A percentile compares a stretch with the other conserved stretches of the same genome.
Evolutionary conservation across 2,888 invertebrate species (phyloP).

Genomic region (Elegia similella): DNA sequence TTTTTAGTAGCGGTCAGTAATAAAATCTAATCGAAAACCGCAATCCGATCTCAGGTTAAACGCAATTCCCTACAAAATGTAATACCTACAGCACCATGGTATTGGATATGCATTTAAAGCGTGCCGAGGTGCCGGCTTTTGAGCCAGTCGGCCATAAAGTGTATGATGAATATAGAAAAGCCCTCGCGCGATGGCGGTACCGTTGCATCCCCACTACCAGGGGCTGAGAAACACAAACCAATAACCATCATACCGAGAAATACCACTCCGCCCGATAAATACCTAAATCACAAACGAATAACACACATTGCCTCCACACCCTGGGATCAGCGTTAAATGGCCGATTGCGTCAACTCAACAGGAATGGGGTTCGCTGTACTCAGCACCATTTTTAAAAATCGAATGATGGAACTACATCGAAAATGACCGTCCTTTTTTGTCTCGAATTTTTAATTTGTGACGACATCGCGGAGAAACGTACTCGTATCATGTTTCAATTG

Average conservation of each 20-base stretch:
- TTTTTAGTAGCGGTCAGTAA: not conserved
- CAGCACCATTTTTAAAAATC: conserved; percentile 72
- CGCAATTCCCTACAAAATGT: not conserved
- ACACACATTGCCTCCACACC: conserved; percentile 37
- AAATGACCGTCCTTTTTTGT: conserved; percentile 58
- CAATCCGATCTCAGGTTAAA: not conserved
- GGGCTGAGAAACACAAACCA: conserved; percentile 54
- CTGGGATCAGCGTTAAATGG: conserved; percentile 51
- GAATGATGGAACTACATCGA: conserved; percentile 46
- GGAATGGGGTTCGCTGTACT: conserved; percentile 73
- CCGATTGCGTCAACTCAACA: conserved; percentile 56
- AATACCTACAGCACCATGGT: conserved; percentile 32
- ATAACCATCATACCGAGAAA: conserved; percentile 50
- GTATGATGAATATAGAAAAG: conserved; percentile 75
- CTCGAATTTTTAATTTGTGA: conserved; percentile 31
- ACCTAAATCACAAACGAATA: conserved; percentile 32
- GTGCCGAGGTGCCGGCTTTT: conserved; percentile 55
- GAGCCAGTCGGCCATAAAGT: conserved; percentile 70
- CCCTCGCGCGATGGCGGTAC: conserved; percentile 69
- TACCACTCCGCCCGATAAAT: conserved; percentile 38
- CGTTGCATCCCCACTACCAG: conserved; percentile 70
- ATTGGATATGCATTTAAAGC: conserved; percentile 63
- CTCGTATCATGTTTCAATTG: conserved; percentile 43
- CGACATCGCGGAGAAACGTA: conserved; percentile 40
- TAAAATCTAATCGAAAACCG: conserved; percentile 37